Conservation (phyloP, 2,113 vertebrate genomes). For the Gavialis gangeticus region DNA sequence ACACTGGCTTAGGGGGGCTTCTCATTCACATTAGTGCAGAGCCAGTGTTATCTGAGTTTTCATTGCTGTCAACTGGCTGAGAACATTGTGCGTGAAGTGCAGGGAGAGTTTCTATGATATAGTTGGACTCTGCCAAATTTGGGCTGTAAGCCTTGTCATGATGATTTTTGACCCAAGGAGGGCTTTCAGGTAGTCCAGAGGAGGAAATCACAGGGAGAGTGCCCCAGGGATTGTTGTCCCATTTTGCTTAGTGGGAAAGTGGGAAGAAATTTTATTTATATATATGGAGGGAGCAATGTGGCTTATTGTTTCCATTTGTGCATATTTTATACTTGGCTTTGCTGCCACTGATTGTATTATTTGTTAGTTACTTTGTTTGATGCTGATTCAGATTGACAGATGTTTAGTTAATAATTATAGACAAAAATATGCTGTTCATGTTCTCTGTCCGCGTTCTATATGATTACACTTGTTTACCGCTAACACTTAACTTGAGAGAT, state of each 20-base stretch:
- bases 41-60: not conserved
- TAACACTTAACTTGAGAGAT: not conserved
- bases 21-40: not conserved
- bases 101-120: not conserved
- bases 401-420: not conserved
- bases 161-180: not conserved
- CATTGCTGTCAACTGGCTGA: not conserved
- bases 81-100: not conserved
- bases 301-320: not conserved
- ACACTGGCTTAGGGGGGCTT: not conserved
- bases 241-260: not conserved
- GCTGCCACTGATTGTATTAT: not conserved
- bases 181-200: not conserved
- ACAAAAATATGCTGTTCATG: accelerated
- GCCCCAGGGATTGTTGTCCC: not conserved
- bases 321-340: not conserved
- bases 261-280: not conserved
- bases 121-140: not conserved
- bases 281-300: not conserved
- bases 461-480: not conserved
- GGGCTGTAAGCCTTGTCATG: not conserved
- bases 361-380: not conserved
- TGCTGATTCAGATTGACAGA: not conserved
- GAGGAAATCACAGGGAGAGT: not conserved
- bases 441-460: not conserved